Conservation (phyloP, 2,113 vertebrate species). For the Hemiscyllium ocellatum region DNA sequence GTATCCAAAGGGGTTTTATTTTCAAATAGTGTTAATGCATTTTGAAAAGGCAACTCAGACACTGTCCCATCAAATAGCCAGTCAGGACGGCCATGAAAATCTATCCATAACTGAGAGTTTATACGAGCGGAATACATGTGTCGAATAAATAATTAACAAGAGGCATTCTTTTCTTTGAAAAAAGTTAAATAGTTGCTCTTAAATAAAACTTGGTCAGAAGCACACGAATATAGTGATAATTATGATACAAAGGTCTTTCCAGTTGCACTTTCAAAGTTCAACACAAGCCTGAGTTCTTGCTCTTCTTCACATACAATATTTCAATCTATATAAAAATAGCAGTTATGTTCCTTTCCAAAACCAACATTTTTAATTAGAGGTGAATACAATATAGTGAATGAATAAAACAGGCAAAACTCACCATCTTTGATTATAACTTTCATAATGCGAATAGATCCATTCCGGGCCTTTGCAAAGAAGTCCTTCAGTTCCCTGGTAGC, state of each 20-base stretch:
- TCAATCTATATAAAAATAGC: not conserved
- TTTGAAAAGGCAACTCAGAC: not conserved
- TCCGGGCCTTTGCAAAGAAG: conserved; percentile 84
- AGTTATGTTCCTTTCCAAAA: not conserved
- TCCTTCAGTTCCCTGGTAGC: conserved; percentile 85
- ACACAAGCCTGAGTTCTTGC: not conserved
- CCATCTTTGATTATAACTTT: conserved; percentile 92
- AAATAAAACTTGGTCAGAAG: not conserved
- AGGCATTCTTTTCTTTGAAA: not conserved
- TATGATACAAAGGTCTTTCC: not conserved
- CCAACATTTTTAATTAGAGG: not conserved
- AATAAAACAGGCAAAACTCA: conserved; percentile 53
- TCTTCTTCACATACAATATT: conserved; percentile 9
- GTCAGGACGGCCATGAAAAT: not conserved
- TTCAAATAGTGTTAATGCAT: not conserved
- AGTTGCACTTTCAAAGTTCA: not conserved
- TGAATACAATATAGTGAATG: not conserved
- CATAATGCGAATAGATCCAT: conserved; percentile 78
- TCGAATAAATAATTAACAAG: not conserved
- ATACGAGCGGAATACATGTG: not conserved
- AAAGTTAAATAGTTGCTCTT: not conserved
- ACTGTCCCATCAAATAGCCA: not conserved
- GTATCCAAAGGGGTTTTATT: not conserved
- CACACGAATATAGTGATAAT: not conserved
- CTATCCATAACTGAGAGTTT: not conserved